A percentile compares a stretch with the other conserved stretches of the same genome.
Conservation (phyloP, 2,797 vertebrate species). For the Salmo trutta region DNA sequence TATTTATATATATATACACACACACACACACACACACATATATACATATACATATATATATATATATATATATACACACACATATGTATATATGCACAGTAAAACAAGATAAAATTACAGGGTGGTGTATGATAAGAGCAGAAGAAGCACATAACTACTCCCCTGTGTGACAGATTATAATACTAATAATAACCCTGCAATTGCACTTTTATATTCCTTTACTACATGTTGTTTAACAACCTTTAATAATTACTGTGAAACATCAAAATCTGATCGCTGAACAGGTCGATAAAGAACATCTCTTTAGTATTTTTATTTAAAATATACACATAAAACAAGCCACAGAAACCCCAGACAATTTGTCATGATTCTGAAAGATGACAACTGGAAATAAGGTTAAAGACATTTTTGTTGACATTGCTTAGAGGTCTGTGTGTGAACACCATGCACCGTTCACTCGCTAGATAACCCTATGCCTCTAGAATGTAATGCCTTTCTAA, state of each 20-base stretch:
- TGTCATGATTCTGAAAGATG: conserved; percentile 56
- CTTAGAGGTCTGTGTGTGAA: conserved; percentile 41
- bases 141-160: conserved; percentile 62
- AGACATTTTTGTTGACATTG: conserved; percentile 17
- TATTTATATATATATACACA: conserved; percentile 17
- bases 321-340: conserved; percentile 72
- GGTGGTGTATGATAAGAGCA: conserved; percentile 67
- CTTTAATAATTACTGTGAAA: conserved; percentile 97
- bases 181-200: conserved; percentile 73
- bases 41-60: conserved; percentile 35
- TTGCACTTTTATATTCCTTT: conserved; percentile 81
- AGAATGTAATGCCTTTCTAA: not conserved
- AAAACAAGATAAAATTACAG: conserved; percentile 61
- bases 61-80: conserved; percentile 36
- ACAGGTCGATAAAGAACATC: conserved; percentile 93
- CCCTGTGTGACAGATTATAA: conserved; percentile 52
- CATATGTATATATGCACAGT: conserved; percentile 42
- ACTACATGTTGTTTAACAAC: conserved; percentile 99
- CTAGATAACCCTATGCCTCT: not conserved
- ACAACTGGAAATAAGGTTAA: conserved; percentile 46
- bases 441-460: conserved; percentile 25
- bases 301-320: conserved; percentile 70
- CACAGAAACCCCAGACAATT: conserved; percentile 68
- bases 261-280: conserved; percentile 97
- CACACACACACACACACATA: conserved; percentile 20